These are phyloP conservation scores for Cebidichthys violaceus DNA, from an alignment of 2,113 vertebrate genomes.

Conservation along the genomic window DNA sequence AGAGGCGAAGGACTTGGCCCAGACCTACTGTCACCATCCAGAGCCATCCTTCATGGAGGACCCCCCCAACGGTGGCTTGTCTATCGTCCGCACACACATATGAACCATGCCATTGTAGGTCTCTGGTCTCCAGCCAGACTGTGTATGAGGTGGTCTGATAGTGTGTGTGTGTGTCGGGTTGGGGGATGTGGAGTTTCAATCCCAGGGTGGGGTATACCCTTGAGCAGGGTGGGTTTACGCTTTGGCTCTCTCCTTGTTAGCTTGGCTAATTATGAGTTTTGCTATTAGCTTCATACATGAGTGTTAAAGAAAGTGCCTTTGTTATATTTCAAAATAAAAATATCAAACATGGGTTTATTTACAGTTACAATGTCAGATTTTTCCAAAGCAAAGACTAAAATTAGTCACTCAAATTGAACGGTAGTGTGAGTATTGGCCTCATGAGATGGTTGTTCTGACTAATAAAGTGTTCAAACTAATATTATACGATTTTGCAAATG, in stretches of 20 bases:
- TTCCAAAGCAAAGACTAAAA: background rate
- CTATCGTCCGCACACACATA: conserved; percentile 45
- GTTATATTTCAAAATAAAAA: background rate
- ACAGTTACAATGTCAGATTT: background rate
- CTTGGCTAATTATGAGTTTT: conserved; percentile 3
- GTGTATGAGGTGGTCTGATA: background rate
- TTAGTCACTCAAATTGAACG: background rate
- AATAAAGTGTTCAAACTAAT: background rate
- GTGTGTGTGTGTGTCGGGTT: conserved; percentile 7
- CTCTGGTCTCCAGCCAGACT: conserved; percentile 61
- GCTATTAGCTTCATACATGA: background rate
- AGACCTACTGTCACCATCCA: conserved; percentile 42
- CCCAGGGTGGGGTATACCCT: conserved; percentile 61
- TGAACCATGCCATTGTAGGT: conserved; percentile 24
- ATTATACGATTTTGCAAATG: too few species aligned
- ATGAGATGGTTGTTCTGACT: background rate
- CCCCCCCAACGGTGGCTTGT: conserved; percentile 56
- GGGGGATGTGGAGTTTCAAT: conserved; percentile 34
- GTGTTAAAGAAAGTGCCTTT: background rate
- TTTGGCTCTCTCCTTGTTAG: background rate
- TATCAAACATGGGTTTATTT: background rate
- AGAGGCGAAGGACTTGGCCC: conserved; percentile 65
- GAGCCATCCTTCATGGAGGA: conserved; percentile 76
- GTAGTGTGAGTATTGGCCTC: too few species aligned
- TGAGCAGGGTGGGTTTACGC: conserved; percentile 67